Evolutionary conservation across 2,888 invertebrate genomes (phyloP).

Genomic region (Aporophyla lueneburgensis): DNA sequence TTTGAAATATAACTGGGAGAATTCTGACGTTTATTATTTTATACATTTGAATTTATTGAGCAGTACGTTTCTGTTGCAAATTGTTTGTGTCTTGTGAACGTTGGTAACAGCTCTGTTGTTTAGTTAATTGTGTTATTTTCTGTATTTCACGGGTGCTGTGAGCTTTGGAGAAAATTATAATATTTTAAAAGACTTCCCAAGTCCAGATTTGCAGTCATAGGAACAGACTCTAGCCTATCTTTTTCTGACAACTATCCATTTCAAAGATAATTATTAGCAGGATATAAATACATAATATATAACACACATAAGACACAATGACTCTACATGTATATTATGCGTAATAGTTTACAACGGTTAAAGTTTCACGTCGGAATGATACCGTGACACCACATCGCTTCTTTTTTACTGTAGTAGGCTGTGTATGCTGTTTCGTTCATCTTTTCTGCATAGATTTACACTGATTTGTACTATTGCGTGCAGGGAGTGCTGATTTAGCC

Average conservation of each 20-base stretch:
- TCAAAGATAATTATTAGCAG: neutral
- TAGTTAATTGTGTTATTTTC: neutral
- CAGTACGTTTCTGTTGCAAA: neutral
- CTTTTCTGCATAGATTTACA: too few species aligned
- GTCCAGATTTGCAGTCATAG: neutral
- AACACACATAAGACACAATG: too few species aligned
- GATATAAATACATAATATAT: too few species aligned
- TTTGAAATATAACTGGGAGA: conserved; percentile 56
- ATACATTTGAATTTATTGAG: conserved; percentile 28
- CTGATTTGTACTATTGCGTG: too few species aligned
- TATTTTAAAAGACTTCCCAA: neutral
- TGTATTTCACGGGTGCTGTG: neutral
- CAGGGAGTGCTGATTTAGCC: too few species aligned
- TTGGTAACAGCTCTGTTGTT: neutral
- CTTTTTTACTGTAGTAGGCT: too few species aligned
- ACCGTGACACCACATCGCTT: too few species aligned
- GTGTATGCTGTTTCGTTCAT: too few species aligned
- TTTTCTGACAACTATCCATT: neutral
- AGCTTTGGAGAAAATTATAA: neutral
- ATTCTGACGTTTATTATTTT: conserved; percentile 54
- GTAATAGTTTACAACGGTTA: too few species aligned
- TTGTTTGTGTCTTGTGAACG: neutral
- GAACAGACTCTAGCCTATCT: neutral
- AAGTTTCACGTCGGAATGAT: too few species aligned
- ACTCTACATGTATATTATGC: too few species aligned